Percentiles rank a stretch among this genome's conserved stretches.
Conservation (phyloP, 2,797 vertebrate species). For the Bradypus variegatus region DNA sequence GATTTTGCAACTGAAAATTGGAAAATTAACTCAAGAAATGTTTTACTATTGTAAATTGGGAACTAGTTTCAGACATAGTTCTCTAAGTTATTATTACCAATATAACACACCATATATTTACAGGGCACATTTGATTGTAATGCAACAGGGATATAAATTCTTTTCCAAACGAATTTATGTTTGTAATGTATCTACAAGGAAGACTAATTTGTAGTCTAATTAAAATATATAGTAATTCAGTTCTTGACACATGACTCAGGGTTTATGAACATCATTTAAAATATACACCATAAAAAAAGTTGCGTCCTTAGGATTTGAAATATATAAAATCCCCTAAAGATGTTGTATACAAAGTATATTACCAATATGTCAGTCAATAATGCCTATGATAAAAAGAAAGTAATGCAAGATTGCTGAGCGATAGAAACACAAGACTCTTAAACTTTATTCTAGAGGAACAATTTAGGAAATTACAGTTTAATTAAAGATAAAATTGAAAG, state of each 20-base stretch:
- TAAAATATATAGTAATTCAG: neutral
- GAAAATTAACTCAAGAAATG: neutral
- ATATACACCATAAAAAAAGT: neutral
- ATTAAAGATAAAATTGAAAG: slow-evolving; percentile 13
- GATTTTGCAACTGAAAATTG: neutral
- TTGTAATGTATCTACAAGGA: neutral
- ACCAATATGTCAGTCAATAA: neutral
- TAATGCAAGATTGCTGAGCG: neutral
- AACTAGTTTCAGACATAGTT: neutral
- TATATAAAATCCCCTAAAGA: neutral
- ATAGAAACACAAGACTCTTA: neutral
- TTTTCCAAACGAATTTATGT: neutral
- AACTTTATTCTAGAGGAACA: neutral
- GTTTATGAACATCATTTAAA: neutral
- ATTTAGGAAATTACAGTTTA: slow-evolving; percentile 11
- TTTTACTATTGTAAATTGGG: neutral
- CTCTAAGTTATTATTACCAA: neutral
- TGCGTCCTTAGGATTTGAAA: neutral
- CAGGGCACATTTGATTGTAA: neutral
- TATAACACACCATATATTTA: neutral
- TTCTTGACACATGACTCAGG: neutral
- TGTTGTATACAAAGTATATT: neutral
- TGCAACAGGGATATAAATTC: neutral
- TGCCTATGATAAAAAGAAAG: neutral
- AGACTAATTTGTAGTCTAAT: neutral